Percentiles rank a stretch among this genome's conserved stretches.
These are phyloP conservation scores for Chrysaora quinquecirrha DNA, from an alignment of 30 jellyfish, hydroid and myxozoan genomes.

Conservation along the genomic window DNA sequence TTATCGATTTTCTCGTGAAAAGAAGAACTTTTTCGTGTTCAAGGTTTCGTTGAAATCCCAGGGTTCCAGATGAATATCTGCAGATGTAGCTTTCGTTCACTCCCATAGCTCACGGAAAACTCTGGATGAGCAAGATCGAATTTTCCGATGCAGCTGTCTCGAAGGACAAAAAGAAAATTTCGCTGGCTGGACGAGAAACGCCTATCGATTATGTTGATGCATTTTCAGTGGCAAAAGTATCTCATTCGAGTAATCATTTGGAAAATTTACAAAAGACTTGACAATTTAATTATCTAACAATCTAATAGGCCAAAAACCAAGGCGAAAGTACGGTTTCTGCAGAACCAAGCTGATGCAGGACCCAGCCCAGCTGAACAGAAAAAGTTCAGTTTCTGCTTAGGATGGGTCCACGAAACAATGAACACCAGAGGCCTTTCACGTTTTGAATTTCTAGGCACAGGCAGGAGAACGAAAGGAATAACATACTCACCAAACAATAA, in stretches of 20 bases:
- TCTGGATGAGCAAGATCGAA: neutral
- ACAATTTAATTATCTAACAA: neutral
- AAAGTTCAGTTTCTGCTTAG: neutral
- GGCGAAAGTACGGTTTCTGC: neutral
- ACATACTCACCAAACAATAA: slow-evolving; percentile 3
- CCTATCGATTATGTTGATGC: neutral
- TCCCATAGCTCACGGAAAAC: neutral
- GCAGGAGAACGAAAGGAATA: neutral
- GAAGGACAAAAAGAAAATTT: neutral
- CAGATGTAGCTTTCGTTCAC: neutral
- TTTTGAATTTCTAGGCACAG: neutral
- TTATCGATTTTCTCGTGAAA: neutral
- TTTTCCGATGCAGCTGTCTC: slow-evolving; percentile 3
- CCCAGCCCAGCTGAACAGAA: neutral
- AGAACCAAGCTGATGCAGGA: slow-evolving; percentile 2
- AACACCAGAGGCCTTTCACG: neutral
- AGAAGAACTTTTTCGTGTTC: neutral
- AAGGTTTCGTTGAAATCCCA: neutral
- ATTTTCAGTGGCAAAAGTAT: neutral
- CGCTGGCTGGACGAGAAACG: neutral
- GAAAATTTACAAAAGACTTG: neutral
- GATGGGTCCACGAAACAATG: neutral
- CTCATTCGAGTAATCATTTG: neutral
- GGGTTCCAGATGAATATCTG: too few species aligned
- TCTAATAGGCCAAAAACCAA: neutral